phyloP scores from a whole-genome alignment of 2,797 vertebrate genomes.

The Intellagama lesueurii region DNA sequence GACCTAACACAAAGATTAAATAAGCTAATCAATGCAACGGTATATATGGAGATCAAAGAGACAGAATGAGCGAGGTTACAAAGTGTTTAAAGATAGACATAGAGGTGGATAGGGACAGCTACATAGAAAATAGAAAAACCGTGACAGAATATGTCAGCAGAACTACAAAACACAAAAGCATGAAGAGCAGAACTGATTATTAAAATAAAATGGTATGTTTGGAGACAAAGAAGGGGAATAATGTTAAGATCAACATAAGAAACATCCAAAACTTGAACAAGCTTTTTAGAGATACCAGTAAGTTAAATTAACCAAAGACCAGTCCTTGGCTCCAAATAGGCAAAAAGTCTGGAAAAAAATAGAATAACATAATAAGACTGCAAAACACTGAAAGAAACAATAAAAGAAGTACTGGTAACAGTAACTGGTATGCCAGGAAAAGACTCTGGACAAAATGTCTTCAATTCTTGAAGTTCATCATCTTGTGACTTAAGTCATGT shows the following conservation, averaged over 20 bases:
- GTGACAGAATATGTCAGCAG: not conserved
- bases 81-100: not conserved
- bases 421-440: not conserved
- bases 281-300: not conserved
- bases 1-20: not conserved
- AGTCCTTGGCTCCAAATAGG: no score
- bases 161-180: not conserved
- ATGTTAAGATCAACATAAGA: not conserved
- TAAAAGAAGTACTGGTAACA: not conserved
- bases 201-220: not conserved
- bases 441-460: not conserved
- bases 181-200: not conserved
- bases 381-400: not conserved
- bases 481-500: no score
- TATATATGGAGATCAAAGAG: not conserved
- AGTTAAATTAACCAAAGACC: not conserved
- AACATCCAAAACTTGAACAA: not conserved
- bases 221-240: not conserved
- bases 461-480: not conserved
- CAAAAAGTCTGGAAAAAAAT: no score
- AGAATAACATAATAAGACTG: not conserved
- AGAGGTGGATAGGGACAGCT: not conserved
- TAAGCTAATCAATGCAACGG: not conserved
- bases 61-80: not conserved
- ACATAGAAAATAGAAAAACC: not conserved